Conservation (phyloP, 2,797 vertebrate genomes). For the Poecile montanus region DNA sequence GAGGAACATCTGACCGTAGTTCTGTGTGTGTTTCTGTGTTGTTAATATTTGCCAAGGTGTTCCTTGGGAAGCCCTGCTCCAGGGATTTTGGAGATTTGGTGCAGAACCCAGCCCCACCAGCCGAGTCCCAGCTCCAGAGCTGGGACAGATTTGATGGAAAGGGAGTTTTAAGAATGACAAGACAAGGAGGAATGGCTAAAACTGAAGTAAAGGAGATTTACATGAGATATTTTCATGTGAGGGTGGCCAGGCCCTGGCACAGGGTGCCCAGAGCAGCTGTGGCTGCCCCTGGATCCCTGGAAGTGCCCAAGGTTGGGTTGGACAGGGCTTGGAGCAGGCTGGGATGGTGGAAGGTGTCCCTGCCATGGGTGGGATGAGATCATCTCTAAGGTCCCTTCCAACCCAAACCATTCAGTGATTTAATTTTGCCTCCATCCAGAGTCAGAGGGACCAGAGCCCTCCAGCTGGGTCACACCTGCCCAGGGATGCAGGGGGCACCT, state of each 20-base stretch:
- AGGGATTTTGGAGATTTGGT: not conserved
- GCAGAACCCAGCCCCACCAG: not conserved
- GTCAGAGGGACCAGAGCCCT: not conserved
- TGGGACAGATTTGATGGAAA: not conserved
- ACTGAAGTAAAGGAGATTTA: not conserved
- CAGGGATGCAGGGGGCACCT: not conserved
- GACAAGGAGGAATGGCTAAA: not conserved
- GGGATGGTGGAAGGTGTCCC: not conserved
- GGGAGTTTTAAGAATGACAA: not conserved
- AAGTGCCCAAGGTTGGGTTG: not conserved
- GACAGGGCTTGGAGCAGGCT: fast-evolving
- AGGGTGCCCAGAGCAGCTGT: not conserved
- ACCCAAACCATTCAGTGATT: not conserved
- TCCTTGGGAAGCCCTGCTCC: not conserved
- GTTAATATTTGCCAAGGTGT: not conserved
- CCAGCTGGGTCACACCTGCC: not conserved
- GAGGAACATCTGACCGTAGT: not conserved
- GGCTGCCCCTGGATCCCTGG: not conserved
- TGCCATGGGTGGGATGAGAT: not conserved
- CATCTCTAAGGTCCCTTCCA: not conserved
- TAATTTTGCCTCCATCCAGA: not conserved
- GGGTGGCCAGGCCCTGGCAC: fast-evolving
- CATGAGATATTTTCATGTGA: not conserved
- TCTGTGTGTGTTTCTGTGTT: not conserved
- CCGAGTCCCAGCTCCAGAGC: fast-evolving